Percentiles rank a stretch among this genome's conserved stretches.
Conservation (phyloP, 2,113 vertebrate species). For the Nothobranchius furzeri region DNA sequence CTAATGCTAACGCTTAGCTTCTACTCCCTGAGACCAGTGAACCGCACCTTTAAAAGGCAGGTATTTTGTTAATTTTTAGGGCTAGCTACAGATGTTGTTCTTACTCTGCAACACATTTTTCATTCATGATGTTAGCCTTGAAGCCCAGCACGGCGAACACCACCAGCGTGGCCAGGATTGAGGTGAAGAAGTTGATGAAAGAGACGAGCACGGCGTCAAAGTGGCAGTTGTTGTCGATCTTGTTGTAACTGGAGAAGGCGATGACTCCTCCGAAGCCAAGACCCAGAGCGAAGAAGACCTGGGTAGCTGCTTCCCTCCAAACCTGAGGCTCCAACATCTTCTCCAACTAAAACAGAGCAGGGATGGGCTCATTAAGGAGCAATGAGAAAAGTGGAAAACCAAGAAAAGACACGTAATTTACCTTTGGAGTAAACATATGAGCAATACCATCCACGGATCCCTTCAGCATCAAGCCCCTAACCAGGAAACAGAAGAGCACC, state of each 20-base stretch:
- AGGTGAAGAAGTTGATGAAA: slow-evolving; percentile 97
- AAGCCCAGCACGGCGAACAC: slow-evolving; percentile 98
- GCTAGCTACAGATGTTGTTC: slow-evolving; percentile 55
- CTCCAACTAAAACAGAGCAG: slow-evolving; percentile 83
- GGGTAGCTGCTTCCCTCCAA: slow-evolving; percentile 96
- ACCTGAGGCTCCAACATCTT: slow-evolving; percentile 98
- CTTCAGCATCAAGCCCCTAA: slow-evolving; percentile 91
- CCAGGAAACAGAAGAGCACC: slow-evolving; percentile 96
- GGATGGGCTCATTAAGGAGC: background rate
- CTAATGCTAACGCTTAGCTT: too few species aligned
- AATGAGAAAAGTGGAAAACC: background rate
- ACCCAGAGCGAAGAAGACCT: slow-evolving; percentile 97
- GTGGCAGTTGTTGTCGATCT: slow-evolving; percentile 98
- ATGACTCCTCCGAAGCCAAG: slow-evolving; percentile 97
- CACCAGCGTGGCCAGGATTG: slow-evolving; percentile 93
- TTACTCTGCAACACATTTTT: slow-evolving; percentile 97
- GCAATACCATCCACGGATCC: slow-evolving; percentile 95
- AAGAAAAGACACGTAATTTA: slow-evolving; percentile 30
- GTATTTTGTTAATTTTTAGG: background rate
- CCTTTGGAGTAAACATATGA: slow-evolving; percentile 99
- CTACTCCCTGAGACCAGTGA: too few species aligned
- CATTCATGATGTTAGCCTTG: slow-evolving; percentile 99
- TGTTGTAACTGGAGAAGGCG: slow-evolving; percentile 99
- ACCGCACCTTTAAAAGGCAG: too few species aligned
- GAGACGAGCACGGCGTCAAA: slow-evolving; percentile 95